Evolutionary conservation across 2,113 vertebrate species (phyloP).

Genomic region (Tinamus guttatus): DNA sequence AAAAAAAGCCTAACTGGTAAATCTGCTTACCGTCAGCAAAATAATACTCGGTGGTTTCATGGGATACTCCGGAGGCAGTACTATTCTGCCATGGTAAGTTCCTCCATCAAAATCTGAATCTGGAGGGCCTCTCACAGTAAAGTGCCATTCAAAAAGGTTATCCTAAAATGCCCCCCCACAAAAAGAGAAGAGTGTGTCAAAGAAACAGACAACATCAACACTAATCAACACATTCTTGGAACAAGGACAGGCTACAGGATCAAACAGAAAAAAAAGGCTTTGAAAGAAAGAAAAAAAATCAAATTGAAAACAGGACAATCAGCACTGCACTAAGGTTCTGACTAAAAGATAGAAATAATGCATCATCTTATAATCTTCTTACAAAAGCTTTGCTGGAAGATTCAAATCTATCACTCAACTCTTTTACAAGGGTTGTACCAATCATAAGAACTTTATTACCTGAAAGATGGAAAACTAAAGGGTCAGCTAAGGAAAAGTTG

Average conservation of each 20-base stretch:
- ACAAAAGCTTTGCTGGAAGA: not conserved
- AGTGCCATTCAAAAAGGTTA: conserved; percentile 99
- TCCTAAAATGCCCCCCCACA: conserved; percentile 79
- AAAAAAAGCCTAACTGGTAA: not conserved
- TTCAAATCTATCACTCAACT: not conserved
- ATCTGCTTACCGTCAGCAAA: conserved; percentile 89
- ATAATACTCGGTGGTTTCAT: conserved; percentile 99
- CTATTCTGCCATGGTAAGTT: conserved; percentile 95
- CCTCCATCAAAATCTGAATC: conserved; percentile 98
- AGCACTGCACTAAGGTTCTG: not conserved
- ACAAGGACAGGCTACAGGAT: not conserved
- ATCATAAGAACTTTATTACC: not conserved
- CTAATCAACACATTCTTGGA: not conserved
- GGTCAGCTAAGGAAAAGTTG: not conserved
- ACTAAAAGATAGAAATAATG: not conserved
- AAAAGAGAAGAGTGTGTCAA: not conserved
- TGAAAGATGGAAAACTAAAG: not conserved
- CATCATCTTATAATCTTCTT: not conserved
- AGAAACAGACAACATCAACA: not conserved
- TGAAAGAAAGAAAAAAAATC: not conserved
- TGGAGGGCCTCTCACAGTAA: conserved; percentile 95
- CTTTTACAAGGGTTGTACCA: not conserved
- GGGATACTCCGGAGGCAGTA: conserved; percentile 96
- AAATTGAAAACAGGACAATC: not conserved
- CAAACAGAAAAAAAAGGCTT: not conserved